Conservation (phyloP, 2,888 invertebrate genomes). For the Odontomyia ornata region DNA sequence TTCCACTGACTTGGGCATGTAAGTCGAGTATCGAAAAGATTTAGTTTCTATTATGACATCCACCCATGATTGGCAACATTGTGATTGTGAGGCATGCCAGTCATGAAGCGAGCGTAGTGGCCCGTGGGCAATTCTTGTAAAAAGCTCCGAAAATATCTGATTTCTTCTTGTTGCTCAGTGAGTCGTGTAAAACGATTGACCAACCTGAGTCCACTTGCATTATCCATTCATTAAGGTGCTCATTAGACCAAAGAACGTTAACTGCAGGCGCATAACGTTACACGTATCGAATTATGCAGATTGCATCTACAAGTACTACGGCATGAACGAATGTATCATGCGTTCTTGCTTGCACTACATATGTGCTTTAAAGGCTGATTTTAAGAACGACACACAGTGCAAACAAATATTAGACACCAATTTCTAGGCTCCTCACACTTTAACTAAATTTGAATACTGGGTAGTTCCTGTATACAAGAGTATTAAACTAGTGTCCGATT, state of each 20-base stretch:
- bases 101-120: not conserved
- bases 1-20: not conserved
- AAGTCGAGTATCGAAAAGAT: too few relatives aligned
- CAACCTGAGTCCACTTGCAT: constrained; percentile 10
- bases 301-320: not conserved
- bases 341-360: too few relatives aligned
- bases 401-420: too few relatives aligned
- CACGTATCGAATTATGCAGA: not conserved
- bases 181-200: constrained; percentile 18
- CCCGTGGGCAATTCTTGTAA: not conserved
- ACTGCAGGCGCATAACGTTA: not conserved
- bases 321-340: too few relatives aligned
- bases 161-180: constrained; percentile 1
- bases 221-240: constrained; percentile 10
- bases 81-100: not conserved
- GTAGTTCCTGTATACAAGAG: too few relatives aligned
- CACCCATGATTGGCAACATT: not conserved
- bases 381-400: too few relatives aligned
- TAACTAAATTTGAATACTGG: too few relatives aligned
- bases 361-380: too few relatives aligned
- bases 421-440: too few relatives aligned
- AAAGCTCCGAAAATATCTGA: constrained; percentile 1
- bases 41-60: constrained; percentile 1
- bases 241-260: constrained; percentile 15
- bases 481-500: too few relatives aligned